Percentiles rank a stretch among this genome's conserved stretches.
Conservation (phyloP, 2,888 invertebrate genomes). For the Drosophila ustulata region DNA sequence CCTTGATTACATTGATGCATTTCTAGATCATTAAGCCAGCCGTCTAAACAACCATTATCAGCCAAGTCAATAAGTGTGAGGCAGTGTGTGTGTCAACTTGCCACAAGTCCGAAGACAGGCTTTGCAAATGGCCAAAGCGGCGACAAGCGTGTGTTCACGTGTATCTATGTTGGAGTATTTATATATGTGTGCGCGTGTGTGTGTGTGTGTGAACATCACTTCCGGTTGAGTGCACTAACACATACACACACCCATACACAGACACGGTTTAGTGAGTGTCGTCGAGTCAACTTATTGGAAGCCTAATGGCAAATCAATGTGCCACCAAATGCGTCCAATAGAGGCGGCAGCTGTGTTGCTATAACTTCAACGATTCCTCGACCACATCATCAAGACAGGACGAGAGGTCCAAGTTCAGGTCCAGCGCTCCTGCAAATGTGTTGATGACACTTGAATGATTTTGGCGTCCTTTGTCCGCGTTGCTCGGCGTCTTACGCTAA, state of each 20-base stretch:
- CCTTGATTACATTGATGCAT: conserved; percentile 79
- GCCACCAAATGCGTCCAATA: conserved; percentile 47
- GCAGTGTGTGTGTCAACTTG: conserved; percentile 16
- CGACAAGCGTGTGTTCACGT: conserved; percentile 12
- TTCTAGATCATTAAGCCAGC: conserved; percentile 77
- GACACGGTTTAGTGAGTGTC: conserved; percentile 18
- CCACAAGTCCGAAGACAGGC: conserved; percentile 55
- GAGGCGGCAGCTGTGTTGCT: conserved; percentile 37
- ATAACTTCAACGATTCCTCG: conserved; percentile 9
- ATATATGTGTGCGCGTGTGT: conserved; percentile 5
- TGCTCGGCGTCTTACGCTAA: conserved; percentile 61
- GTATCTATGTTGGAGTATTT: conserved; percentile 1
- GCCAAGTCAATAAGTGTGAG: conserved; percentile 35
- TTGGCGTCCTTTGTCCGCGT: conserved; percentile 53
- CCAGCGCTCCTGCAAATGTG: conserved; percentile 50
- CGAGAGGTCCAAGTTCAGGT: conserved; percentile 12
- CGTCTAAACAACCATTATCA: conserved; percentile 72
- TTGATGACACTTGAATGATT: conserved; percentile 78
- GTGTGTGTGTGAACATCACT: conserved; percentile 54
- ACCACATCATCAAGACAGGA: conserved; percentile 14
- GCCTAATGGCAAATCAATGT: conserved; percentile 76
- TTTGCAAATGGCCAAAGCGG: conserved; percentile 30
- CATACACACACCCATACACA: conserved; percentile 12
- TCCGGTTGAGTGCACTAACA: conserved; percentile 69
- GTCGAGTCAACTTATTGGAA: conserved; percentile 65